Evolutionary conservation across 2,797 vertebrate species (phyloP), one percentile per base, ranked within the genome.

Genomic region (Sciurus carolinensis): DNA sequence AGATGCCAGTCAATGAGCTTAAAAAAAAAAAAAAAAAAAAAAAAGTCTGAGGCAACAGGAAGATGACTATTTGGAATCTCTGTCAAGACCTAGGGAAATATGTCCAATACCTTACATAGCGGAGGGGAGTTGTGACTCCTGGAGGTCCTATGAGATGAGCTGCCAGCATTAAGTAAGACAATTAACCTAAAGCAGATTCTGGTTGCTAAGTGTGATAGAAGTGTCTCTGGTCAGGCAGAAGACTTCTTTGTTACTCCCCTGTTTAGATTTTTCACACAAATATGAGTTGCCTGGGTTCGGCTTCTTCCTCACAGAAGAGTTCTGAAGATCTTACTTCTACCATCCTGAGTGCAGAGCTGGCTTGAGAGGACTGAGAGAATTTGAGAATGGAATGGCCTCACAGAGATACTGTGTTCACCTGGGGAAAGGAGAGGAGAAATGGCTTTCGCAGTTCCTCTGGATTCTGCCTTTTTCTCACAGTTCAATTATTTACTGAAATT

Each of bases 401-500:
- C 64, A 52, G 42, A 62, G 13, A 15, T 24, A 24, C 26, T 10
- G 9, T 1, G 0, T 7, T 50, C 5, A 6, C 17, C 54, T 39
- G 9, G 22, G 5, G 4, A 47, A 8, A 20, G 42, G 1, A n/a
- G 30, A 1, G 3, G 12, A 30, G 42, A 22, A 18, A 5, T 62
- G n/a, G 44, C 7, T 47, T 64, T 14, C 33, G 20, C 7, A 57
- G 26, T 18, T 28, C 67, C 44, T 87, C 47, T 7, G 44, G 50
- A 79, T 71, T 89, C 72, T 12, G 42, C 1, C 0, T 50, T 86
- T 92, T 83, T 33, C 76, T 94, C 50, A 57, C 30, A 57, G 71
- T 90, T 95, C 80, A 71, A 88, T 96, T 97, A 94, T 95, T 95
- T 91, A 96, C 76, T 44, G 59, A 66, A 93, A 96, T 39, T 72